Base-by-base conservation (phyloP, 2,888 invertebrate genomes). In the Bimastos eiseni region DNA sequence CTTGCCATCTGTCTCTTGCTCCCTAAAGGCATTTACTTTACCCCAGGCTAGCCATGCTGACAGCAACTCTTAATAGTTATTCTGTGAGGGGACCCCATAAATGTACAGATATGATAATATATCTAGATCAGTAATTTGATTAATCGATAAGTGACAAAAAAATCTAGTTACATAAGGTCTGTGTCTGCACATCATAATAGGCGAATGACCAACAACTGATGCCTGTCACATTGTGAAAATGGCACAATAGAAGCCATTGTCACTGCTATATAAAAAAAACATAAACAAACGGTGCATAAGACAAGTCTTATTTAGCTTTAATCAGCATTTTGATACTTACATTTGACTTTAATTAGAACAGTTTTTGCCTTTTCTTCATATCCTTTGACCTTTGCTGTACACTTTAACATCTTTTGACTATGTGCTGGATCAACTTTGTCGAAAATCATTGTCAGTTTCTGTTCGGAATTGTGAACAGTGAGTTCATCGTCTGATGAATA, bases 371-470 rank as follows among this genome's bases (percentile, higher is more conserved):
- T 86, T 34, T 86, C 86, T 86, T 86, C 86, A 37, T 36, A 86
- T 36, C 86, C 86, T 86, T 86, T 86, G 36, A 36, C 86, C n/a
- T 86, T 86, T 86, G 86, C 86, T 8, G 17, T 86, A 37, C 86
- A 86, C 37, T 86, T 86, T 36, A 86, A 6, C 36, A 86, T 34
- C 37, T 37, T 86, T 6, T 36, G 34, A 86, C 86, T 86, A 86
- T 36, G 37, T 11, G 86, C 37, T 24, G 21, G 34, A 86, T 86
- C 37, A 86, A 86, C 86, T 86, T 86, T 86, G 6, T 34, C 86
- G n/a, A 86, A 86, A 33, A 86, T 37, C 34, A 86, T 19, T 1
- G 34, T 36, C 33, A 86, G 86, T 86, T 86, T 86, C 30, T 36
- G 34, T 37, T 86, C 36, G 24, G 86, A 86, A 6, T 86, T 86